A percentile compares a stretch with the other conserved stretches of the same genome.
Evolutionary conservation across 1,140 invertebrate genomes (phyloP).

Genomic region (Geopemphigus sp.): DNA sequence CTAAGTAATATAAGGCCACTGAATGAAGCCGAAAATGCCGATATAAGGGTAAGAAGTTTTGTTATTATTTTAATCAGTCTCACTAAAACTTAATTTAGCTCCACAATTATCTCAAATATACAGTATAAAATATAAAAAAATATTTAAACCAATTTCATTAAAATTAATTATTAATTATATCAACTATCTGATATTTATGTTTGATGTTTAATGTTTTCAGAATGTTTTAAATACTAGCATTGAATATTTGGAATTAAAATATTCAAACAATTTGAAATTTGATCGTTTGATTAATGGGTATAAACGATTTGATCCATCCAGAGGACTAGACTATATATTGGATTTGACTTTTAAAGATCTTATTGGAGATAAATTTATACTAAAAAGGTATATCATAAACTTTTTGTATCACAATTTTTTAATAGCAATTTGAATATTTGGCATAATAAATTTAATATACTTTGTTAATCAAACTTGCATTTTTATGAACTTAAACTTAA

Average conservation of each 20-base stretch:
- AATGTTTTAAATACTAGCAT: conserved; percentile 62
- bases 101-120: too few relatives aligned
- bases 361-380: conserved; percentile 54
- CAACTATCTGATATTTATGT: too few relatives aligned
- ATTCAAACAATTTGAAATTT: conserved; percentile 61
- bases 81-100: too few relatives aligned
- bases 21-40: conserved; percentile 63
- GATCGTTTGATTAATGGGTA: conserved; percentile 75
- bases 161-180: too few relatives aligned
- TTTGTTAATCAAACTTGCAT: too few relatives aligned
- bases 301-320: conserved; percentile 77
- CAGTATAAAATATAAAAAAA: background rate
- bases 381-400: conserved; percentile 55
- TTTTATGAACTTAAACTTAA: too few relatives aligned
- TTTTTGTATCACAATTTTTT: background rate
- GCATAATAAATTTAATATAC: too few relatives aligned
- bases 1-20: conserved; percentile 63
- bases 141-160: background rate
- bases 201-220: conserved; percentile 49
- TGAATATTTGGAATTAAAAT: conserved; percentile 61
- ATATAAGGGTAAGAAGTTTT: conserved; percentile 60
- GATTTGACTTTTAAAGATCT: conserved; percentile 65
- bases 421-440: background rate
- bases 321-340: conserved; percentile 84
- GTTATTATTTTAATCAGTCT: too few relatives aligned